Base-by-base conservation (phyloP, 2,797 vertebrate genomes). In the Harpagifer antarcticus region DNA sequence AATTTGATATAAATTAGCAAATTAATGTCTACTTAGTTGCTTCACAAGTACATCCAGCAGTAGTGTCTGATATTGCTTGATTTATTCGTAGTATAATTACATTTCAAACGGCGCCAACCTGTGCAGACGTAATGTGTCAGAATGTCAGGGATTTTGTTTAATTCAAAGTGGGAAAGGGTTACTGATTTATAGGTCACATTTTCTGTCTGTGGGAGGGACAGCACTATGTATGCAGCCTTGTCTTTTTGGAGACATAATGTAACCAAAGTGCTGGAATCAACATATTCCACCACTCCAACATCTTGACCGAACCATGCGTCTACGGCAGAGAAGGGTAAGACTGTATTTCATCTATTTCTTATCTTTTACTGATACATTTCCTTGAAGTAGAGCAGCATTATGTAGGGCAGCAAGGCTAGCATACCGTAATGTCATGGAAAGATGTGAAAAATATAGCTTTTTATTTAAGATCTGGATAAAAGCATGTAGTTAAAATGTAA, bases 1-100 rank as follows among this genome's bases (percentile, higher is more conserved):
- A 76, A 82, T 89, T 83, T 71, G 59, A 78, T 42, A 83, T 56
- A 72, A 75, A 83, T 84, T 58, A 77, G 54, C 19, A 63, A 81
- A 76, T 69, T 79, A 63, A 83, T 56, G 68, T 72, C 58, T 56
- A 56, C 27, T 81, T 68, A 66, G 43, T 23, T 72, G 56, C 44
- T 66, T 68, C 12, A 66, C 14, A 57, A 77, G 57, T 47, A 45
- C 56, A 70, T 74, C 74, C 31, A 63, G 55, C 15, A 16, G 33
- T 9, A 49, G 2, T 62, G 40, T 60, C 45, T 67, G 27, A 20
- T 33, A 73, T 50, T 69, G 65, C 56, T 71, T 56, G 7, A 44
- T 74, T 76, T 48, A 69, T 45, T 50, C 14, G 70, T 69, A 15
- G 57, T 48, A 37, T 33, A 44, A 57, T 43, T 31, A 57, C 20